These are phyloP conservation scores for Dermatemys mawii DNA, from an alignment of 2,113 vertebrate species.

Conservation along the genomic window DNA sequence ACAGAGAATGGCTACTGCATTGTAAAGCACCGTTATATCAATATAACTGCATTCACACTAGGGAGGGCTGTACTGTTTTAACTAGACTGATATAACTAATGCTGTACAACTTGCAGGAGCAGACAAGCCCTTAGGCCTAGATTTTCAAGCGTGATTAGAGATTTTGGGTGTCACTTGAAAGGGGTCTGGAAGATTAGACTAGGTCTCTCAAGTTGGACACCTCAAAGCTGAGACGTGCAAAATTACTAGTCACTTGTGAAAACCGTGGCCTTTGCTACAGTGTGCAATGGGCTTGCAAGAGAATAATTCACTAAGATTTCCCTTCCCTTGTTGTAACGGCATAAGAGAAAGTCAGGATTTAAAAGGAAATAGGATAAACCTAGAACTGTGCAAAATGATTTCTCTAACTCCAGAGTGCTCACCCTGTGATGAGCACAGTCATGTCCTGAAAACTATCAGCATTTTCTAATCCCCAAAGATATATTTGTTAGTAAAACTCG, in stretches of 20 bases:
- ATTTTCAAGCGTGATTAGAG: not conserved
- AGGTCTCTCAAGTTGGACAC: not conserved
- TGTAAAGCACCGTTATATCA: not conserved
- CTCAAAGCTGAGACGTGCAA: fast-evolving
- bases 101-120: not conserved
- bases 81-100: not conserved
- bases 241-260: not conserved
- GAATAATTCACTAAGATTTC: slow-evolving; percentile 6
- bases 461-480: slow-evolving; percentile 50
- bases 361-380: slow-evolving; percentile 67
- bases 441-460: slow-evolving; percentile 52
- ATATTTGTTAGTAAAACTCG: slow-evolving; percentile 39
- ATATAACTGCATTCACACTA: not conserved
- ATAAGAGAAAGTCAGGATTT: slow-evolving; percentile 56
- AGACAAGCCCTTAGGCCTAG: not conserved
- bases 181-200: not conserved
- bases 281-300: not conserved
- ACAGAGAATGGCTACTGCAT: not conserved
- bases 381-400: slow-evolving; percentile 49
- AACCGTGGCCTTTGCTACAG: not conserved
- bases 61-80: not conserved
- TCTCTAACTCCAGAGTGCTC: slow-evolving; percentile 50
- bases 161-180: not conserved
- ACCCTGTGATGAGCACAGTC: slow-evolving; percentile 53
- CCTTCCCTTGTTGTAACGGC: not conserved